A percentile compares a stretch with the other conserved stretches of the same genome.
These are phyloP conservation scores for Cephus runcator DNA, from an alignment of 2,888 invertebrate genomes.

Conservation along the genomic window DNA sequence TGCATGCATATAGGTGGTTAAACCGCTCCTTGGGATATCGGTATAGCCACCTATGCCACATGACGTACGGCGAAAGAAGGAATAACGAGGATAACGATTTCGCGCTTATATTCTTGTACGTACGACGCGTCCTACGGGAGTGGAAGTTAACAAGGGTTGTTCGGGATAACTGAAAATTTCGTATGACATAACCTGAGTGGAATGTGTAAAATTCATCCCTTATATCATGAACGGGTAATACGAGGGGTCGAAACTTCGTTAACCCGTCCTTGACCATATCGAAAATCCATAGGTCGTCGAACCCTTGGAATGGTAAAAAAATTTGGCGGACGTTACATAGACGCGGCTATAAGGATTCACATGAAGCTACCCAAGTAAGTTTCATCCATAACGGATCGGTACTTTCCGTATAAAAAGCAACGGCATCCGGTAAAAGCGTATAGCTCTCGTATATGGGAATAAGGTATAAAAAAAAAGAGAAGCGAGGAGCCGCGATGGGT, in stretches of 20 bases:
- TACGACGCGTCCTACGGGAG: background rate
- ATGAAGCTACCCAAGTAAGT: background rate
- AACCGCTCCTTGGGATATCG: background rate
- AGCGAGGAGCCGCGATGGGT: conserved; percentile 3
- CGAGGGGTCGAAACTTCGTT: background rate
- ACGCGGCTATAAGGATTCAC: background rate
- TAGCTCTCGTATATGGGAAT: conserved; percentile 1
- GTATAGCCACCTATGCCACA: background rate
- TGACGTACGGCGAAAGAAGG: background rate
- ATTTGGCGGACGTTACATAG: background rate
- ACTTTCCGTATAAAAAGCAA: background rate
- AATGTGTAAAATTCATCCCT: background rate
- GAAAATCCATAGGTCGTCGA: background rate
- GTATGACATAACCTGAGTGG: background rate
- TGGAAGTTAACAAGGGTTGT: background rate
- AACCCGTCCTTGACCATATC: background rate
- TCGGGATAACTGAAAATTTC: background rate
- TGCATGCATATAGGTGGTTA: background rate
- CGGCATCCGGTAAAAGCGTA: background rate
- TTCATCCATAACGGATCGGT: background rate
- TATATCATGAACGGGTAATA: background rate
- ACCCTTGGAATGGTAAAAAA: background rate
- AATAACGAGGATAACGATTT: background rate
- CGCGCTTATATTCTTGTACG: background rate
- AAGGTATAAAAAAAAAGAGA: background rate